Evolutionary conservation across 2,888 invertebrate species (phyloP).

Genomic region (Papilio elwesi): DNA sequence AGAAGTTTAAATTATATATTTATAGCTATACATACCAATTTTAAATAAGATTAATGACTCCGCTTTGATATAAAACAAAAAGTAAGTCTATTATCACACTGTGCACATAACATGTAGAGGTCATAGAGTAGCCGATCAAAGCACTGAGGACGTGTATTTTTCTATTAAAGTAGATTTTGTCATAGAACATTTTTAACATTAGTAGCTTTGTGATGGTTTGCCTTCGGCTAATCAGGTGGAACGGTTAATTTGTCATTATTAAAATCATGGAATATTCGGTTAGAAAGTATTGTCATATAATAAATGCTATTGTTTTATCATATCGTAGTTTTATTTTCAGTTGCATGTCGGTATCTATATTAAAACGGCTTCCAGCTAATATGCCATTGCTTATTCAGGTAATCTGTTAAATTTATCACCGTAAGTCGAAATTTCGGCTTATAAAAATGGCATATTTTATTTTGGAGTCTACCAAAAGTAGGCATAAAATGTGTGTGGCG

Average conservation of each 20-base stretch:
- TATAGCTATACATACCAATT: constrained; percentile 54
- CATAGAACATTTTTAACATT: too few species aligned
- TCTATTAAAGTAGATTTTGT: constrained; percentile 74
- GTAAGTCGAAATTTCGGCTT: constrained; percentile 1
- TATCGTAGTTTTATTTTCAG: constrained; percentile 48
- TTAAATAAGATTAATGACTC: constrained; percentile 56
- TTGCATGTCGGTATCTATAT: too few species aligned
- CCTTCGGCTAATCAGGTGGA: constrained; percentile 58
- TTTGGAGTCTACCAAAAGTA: background rate
- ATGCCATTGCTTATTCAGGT: background rate
- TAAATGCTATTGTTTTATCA: constrained; percentile 68
- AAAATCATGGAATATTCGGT: constrained; percentile 44
- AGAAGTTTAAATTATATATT: constrained; percentile 57
- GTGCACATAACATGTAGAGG: constrained; percentile 39
- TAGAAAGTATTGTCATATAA: constrained; percentile 47
- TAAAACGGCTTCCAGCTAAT: too few species aligned
- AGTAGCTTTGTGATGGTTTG: constrained; percentile 69
- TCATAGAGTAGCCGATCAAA: constrained; percentile 67
- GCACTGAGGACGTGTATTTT: constrained; percentile 83
- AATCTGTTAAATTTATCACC: background rate
- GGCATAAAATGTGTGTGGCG: too few species aligned
- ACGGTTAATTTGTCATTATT: constrained; percentile 50
- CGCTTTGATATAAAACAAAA: constrained; percentile 53
- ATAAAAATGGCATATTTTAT: background rate
- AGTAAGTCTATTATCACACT: background rate